Percentiles rank a stretch among this genome's conserved stretches.
Conservation (phyloP, 2,888 invertebrate species). For the Chrysolina oricalcia region DNA sequence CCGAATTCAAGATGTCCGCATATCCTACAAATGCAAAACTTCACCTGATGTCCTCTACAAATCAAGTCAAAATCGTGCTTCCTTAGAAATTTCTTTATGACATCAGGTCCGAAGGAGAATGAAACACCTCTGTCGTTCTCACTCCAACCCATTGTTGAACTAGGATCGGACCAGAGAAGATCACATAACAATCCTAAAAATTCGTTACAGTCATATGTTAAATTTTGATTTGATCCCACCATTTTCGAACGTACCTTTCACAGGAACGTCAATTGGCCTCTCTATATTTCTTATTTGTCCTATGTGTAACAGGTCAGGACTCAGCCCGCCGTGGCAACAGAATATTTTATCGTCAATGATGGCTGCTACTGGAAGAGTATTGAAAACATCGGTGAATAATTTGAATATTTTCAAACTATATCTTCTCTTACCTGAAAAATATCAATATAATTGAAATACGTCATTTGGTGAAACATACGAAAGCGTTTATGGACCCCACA, state of each 20-base stretch:
- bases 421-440: constrained; percentile 66
- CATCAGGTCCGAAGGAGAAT: constrained; percentile 63
- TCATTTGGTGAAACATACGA: too few species aligned
- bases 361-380: constrained; percentile 66
- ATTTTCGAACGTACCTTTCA: constrained; percentile 52
- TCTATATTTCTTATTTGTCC: constrained; percentile 63
- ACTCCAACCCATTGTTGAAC: constrained; percentile 40
- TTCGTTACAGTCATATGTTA: not conserved
- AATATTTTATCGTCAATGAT: constrained; percentile 68
- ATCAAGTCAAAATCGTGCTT: constrained; percentile 65
- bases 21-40: too few species aligned
- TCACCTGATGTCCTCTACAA: constrained; percentile 65
- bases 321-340: constrained; percentile 68
- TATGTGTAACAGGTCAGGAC: constrained; percentile 65
- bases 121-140: constrained; percentile 65
- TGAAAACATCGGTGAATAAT: constrained; percentile 68
- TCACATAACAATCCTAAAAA: constrained; percentile 50
- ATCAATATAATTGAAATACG: constrained; percentile 6
- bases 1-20: too few species aligned
- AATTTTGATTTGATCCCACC: not conserved
- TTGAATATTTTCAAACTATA: constrained; percentile 68
- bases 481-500: too few species aligned
- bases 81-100: constrained; percentile 62
- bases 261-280: constrained; percentile 63
- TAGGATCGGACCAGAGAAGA: too few species aligned